Conservation (phyloP, 2,797 vertebrate genomes). For the Phoebastria nigripes region DNA sequence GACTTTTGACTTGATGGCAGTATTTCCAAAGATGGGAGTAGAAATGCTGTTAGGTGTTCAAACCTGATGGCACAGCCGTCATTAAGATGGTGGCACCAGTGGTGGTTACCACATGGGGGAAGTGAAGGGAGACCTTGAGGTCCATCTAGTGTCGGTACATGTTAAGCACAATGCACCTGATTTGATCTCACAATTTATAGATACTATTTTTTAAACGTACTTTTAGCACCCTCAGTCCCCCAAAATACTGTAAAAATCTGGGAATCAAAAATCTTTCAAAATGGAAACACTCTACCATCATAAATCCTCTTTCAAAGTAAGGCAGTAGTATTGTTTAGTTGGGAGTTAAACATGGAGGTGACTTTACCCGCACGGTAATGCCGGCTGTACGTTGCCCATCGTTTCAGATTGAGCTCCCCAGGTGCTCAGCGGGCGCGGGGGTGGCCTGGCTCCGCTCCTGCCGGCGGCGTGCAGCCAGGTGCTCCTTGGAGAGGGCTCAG, state of each 20-base stretch:
- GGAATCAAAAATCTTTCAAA: neutral
- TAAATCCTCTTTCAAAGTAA: neutral
- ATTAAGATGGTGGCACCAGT: neutral
- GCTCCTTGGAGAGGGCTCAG: neutral
- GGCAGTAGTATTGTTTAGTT: neutral
- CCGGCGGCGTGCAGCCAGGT: rapidly evolving
- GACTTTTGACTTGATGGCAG: neutral
- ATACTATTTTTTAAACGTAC: neutral
- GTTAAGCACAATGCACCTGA: neutral
- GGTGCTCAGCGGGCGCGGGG: neutral
- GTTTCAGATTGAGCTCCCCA: neutral
- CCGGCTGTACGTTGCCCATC: rapidly evolving
- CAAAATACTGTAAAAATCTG: neutral
- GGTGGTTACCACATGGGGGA: rapidly evolving
- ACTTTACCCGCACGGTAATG: rapidly evolving
- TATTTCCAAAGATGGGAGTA: neutral
- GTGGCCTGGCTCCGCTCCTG: too few relatives aligned
- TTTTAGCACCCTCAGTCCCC: neutral
- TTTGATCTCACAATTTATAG: neutral
- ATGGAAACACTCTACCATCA: neutral
- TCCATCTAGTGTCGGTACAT: neutral
- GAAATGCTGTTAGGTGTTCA: neutral
- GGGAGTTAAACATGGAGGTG: neutral
- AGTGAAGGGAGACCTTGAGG: neutral
- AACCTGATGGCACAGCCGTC: rapidly evolving